Base-by-base conservation (phyloP, 1,140 invertebrate species). In the Pseudomyrmex sp. region DNA sequence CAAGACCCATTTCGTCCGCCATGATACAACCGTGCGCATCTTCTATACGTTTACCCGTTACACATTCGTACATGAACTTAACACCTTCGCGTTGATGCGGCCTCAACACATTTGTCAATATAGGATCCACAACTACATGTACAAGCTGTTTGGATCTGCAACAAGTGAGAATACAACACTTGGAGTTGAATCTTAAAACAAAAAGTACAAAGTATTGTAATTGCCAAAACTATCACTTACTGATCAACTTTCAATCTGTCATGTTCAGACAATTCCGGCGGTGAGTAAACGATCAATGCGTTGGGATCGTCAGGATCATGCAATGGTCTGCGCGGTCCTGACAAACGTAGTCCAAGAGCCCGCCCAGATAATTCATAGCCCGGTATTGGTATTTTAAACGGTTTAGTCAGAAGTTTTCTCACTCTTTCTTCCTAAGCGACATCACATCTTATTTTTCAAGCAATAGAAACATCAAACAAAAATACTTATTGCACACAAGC, bases 11-110 rank as follows among this genome's bases (percentile, higher is more conserved):
- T 96, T 99, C 99, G 95, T 99, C 99, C 46, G 99, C 99, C 99
- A 99, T 99, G 56, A 99, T 99, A 91, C 99, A 99, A 2, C 99
- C 99, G 95, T 96, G 97, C 83, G 97, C 97, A 88, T 96, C 95
- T 84, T 97, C 97, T 84, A 99, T 99, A 91, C 98, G 96, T 82
- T 95, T 95, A 15, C 99, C 99, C 50, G 98, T 99, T 1, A 99
- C 98, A 95, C 99, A 99, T 92, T 99, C 98, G 93, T 99, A 99
- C 98, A 99, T 99, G 93, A 99, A 99, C 92, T 99, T 99, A 0
- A 99, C 99, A 46, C 99, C 99, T 93, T 99, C 99, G 80, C 99
- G 96, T 95, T 99, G 99, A 97, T 99, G 99, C 18, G 99, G 99
- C 73, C 99, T 95, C 5, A 99, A 95, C 68, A 99, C 97, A 91